Percentiles rank a stretch among this genome's conserved stretches.
Evolutionary conservation across 2,797 vertebrate species (phyloP).

Genomic region (Rhodeus uyekii): DNA sequence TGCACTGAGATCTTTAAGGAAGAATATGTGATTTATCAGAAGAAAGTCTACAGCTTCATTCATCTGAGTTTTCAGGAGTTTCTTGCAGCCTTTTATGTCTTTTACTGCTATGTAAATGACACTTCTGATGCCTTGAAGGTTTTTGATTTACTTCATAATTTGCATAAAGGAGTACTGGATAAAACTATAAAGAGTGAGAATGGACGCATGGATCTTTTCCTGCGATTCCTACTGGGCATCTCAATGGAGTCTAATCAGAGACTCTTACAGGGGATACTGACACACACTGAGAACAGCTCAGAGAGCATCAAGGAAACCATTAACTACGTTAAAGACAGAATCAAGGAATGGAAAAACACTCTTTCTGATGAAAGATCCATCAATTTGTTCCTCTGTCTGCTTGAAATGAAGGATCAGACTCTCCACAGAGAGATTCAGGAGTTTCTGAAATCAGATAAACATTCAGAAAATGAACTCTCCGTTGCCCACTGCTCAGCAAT

Average conservation of each 20-base stretch:
- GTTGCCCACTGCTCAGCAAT: neutral
- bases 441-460: neutral
- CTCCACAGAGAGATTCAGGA: neutral
- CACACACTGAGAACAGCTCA: neutral
- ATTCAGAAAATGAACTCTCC: neutral
- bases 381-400: slow-evolving; percentile 9
- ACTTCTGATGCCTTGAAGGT: neutral
- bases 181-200: neutral
- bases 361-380: slow-evolving; percentile 1
- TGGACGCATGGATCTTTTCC: slow-evolving; percentile 3
- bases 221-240: neutral
- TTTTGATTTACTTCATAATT: slow-evolving; percentile 1
- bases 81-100: neutral
- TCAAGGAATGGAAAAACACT: neutral
- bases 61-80: slow-evolving; percentile 3
- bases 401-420: neutral
- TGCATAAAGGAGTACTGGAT: neutral
- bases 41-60: neutral
- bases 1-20: neutral
- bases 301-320: neutral
- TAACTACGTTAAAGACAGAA: neutral
- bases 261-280: neutral
- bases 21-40: neutral
- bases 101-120: neutral
- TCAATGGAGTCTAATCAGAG: neutral